phyloP scores from a whole-genome alignment of 2,797 vertebrate species.

The Pangasius mekongensis region DNA sequence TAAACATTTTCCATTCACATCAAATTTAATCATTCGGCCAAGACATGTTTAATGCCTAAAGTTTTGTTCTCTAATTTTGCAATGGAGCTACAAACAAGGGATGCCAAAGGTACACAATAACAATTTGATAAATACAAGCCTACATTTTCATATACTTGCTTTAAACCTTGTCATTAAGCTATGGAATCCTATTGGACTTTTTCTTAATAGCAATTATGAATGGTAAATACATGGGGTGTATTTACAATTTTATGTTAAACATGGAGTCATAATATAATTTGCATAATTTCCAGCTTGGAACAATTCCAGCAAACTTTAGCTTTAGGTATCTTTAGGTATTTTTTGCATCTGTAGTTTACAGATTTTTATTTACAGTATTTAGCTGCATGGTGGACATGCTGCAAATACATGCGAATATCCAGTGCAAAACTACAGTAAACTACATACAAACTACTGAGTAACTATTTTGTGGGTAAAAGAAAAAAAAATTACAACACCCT shows the following conservation, averaged over 20 bases:
- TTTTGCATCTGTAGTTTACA: too few relatives aligned
- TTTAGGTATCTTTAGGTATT: too few relatives aligned
- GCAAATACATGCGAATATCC: not conserved
- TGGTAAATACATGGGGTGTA: not conserved
- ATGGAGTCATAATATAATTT: not conserved
- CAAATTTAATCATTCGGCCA: not conserved
- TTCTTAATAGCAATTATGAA: not conserved
- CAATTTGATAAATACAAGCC: not conserved
- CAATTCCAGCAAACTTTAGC: not conserved
- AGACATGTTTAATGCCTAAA: not conserved
- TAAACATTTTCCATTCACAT: not conserved
- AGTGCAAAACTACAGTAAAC: not conserved
- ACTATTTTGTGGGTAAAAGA: not conserved
- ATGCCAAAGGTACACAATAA: not conserved
- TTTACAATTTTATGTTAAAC: not conserved
- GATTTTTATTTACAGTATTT: too few relatives aligned
- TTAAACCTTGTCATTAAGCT: not conserved
- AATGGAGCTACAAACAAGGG: not conserved
- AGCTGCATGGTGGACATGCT: not conserved
- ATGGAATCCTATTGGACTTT: not conserved
- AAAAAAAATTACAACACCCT: not conserved
- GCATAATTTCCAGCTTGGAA: not conserved
- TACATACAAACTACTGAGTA: not conserved
- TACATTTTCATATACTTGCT: not conserved
- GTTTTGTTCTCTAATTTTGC: not conserved